These are phyloP conservation scores for Orcinus orca DNA, from an alignment of 2,113 vertebrate species.

Conservation along the genomic window DNA sequence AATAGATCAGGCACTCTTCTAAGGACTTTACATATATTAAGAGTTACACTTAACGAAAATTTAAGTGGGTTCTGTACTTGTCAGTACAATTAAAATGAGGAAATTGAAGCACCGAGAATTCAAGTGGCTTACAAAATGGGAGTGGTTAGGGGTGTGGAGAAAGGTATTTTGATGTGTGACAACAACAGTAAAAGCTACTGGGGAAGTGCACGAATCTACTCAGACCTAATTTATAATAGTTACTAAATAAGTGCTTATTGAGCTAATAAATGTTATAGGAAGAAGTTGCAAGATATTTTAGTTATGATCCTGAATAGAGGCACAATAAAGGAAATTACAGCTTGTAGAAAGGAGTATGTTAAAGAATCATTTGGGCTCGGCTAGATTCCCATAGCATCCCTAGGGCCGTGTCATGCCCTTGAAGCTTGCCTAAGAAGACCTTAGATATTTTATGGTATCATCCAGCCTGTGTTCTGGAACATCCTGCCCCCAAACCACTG, in stretches of 20 bases:
- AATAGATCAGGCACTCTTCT: not conserved
- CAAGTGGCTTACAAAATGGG: not conserved
- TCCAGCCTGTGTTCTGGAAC: not conserved
- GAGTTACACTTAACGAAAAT: not conserved
- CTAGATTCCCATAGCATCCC: not conserved
- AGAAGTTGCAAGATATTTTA: not conserved
- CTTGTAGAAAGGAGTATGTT: not conserved
- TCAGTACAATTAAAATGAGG: not conserved
- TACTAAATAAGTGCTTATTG: not conserved
- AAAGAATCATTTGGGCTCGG: not conserved
- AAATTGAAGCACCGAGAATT: not conserved
- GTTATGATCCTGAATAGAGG: not conserved
- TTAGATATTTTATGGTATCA: not conserved
- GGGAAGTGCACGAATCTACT: not conserved
- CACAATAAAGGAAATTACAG: not conserved
- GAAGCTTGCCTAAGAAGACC: not conserved
- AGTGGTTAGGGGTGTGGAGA: not conserved
- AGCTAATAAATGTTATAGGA: not conserved
- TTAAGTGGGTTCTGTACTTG: not conserved
- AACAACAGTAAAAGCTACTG: not conserved
- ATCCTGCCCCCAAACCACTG: not conserved
- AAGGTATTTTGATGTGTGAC: not conserved
- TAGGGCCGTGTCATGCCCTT: fast-evolving
- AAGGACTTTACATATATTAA: not conserved
- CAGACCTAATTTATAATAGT: not conserved